Base-by-base conservation (phyloP, 1,140 invertebrate species). In the Papilio aristodemus region DNA sequence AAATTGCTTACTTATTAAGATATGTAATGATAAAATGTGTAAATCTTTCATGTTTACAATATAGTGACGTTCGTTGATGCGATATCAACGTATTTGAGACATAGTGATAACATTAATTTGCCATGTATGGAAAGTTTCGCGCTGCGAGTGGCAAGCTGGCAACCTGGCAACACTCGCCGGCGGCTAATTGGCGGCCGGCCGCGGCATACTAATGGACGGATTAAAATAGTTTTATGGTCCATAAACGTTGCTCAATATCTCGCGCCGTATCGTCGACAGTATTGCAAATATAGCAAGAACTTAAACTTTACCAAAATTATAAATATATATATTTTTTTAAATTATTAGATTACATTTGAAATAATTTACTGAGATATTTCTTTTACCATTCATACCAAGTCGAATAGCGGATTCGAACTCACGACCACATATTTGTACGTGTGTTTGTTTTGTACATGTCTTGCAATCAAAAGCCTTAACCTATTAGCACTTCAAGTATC, bases 221-320 rank as follows among this genome's bases (percentile, higher is more conserved):
- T 87, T 85, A 85, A 87, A 85, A 85, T 87, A 80, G 81, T 75
- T 85, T 87, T 85, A 87, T 84, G 74, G 80, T 37, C 74, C 77
- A 78, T 81, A 83, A 82, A 84, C 79, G 76, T 80, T 81, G 73
- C 76, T 78, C 73, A 73, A 79, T 74, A 68, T 54, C 39, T 19
- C 54, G 32, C 54, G 62, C 14, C 50, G 27, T 66, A 70, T 38
- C 17, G n/a, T 41, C 14, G 19, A 9, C 11, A 46, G 7, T 46
- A 50, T 64, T 37, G 25, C 11, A 46, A 22, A 60, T 38, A 19
- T 62, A 62, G 9, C 22, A 41, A 66, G 25, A 27, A 46, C 19
- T 46, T 46, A 46, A 41, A 66, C 43, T 27, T 66, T 66, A 27
- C 25, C 63, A n/a, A 66, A 46, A 11, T 32, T 11, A n/a, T 38